Conservation (phyloP, 1,140 invertebrate species). For the Meloidogyne floridensis region DNA sequence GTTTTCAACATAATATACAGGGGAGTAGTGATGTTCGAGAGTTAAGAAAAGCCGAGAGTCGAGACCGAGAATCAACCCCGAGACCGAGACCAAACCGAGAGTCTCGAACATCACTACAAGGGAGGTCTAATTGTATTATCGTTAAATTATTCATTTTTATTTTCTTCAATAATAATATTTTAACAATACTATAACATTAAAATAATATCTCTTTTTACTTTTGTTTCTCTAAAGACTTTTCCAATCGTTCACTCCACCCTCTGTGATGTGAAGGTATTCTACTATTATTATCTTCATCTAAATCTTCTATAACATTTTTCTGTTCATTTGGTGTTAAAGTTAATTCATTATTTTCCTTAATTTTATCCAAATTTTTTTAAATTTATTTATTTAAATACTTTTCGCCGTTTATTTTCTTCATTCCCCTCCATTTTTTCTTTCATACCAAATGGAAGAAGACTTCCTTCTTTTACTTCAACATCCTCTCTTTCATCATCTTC, state of each 20-base stretch:
- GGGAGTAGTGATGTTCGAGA: too few species aligned
- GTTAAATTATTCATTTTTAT: too few species aligned
- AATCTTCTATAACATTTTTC: background rate
- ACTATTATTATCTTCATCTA: background rate
- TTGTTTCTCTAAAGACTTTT: background rate
- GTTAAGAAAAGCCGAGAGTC: too few species aligned
- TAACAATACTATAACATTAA: too few species aligned
- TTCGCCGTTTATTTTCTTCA: background rate
- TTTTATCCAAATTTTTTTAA: background rate
- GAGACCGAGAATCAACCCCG: too few species aligned
- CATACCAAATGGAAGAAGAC: background rate
- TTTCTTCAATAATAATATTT: too few species aligned
- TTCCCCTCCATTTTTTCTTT: background rate
- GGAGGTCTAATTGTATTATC: too few species aligned
- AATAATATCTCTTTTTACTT: too few species aligned
- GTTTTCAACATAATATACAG: too few species aligned
- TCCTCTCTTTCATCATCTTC: background rate
- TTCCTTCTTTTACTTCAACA: background rate
- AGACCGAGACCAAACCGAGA: too few species aligned
- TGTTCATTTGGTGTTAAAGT: background rate
- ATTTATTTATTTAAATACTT: background rate
- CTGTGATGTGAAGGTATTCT: background rate
- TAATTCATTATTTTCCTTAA: slow-evolving; percentile 6
- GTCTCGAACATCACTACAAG: too few species aligned
- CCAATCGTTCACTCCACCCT: background rate